Base-by-base conservation (phyloP, 2,888 invertebrate genomes). In the Synanthedon formicaeformis region DNA sequence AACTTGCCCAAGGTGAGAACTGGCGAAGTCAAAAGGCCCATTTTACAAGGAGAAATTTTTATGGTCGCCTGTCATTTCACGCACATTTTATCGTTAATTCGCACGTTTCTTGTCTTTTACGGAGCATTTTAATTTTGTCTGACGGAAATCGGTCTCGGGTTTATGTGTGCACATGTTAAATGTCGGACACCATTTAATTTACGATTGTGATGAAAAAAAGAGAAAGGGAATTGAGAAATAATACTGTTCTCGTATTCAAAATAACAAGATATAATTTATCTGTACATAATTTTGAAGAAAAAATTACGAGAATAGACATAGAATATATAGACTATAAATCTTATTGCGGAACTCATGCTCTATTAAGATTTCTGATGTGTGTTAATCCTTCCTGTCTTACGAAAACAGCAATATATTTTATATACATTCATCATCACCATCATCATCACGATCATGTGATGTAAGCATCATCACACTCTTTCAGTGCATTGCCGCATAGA, bases 11-110 rank as follows among this genome's bases (percentile, higher is more conserved):
- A 81, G 81, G 78, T 77, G 78, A 76, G 75, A 76, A 77, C 69
- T 69, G 66, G 62, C 57, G 52, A 64, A 69, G 74, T 81, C 75
- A 75, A 80, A 80, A 75, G 72, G 65, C 70, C 68, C 66, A 67
- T 69, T 73, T 73, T 70, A 69, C 67, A 71, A 69, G 72, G 72
- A 75, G 79, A 78, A 78, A 75, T 77, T 81, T 82, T 85, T 80
- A 84, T 80, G 73, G 76, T 65, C 74, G 70, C 61, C 69, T 73
- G 79, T 84, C 78, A 85, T 86, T 86, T 86, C 85, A 86, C 81
- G 86, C 77, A 64, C 72, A 67, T 82, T 83, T 34, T 79, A 78
- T 71, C 73, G 69, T 80, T 81, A 78, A 81, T 82, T 81, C 75
- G 72, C 73, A 71, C 75, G 69, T 79, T 75, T 71, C 74, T 75